Evolutionary conservation across 1,140 invertebrate species (phyloP).

Genomic region (Panulirus ornatus): DNA sequence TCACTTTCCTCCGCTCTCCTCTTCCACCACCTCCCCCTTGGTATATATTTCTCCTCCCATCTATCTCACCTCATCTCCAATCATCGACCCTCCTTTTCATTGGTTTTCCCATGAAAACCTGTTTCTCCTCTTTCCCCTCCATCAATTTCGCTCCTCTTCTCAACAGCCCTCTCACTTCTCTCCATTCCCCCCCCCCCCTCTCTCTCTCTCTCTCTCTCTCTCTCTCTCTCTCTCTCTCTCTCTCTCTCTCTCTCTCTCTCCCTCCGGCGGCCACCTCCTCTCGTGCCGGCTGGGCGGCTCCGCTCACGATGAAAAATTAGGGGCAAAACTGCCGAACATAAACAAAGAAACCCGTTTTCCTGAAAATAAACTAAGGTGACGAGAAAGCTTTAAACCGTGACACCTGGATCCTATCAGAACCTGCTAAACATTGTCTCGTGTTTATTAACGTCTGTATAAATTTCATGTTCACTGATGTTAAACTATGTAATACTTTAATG

Average conservation of each 20-base stretch:
- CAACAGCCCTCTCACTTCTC: too few species aligned
- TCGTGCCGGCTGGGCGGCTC: not conserved
- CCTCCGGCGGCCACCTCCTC: not conserved
- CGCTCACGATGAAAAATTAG: not conserved
- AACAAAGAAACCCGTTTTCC: not conserved
- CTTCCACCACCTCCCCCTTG: not conserved
- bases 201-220: not conserved
- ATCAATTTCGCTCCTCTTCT: not conserved
- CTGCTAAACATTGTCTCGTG: too few species aligned
- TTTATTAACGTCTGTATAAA: too few species aligned
- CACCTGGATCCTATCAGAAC: not conserved
- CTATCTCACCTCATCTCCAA: too few species aligned
- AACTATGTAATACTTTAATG: too few species aligned
- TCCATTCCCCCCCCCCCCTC: not conserved
- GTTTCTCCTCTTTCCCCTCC: not conserved
- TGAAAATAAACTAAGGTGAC: constrained; percentile 1
- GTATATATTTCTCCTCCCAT: too few species aligned
- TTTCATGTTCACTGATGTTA: too few species aligned
- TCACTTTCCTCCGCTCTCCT: not conserved
- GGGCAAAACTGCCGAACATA: not conserved
- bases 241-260: not conserved
- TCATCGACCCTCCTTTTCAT: too few species aligned
- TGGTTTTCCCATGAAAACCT: too few species aligned
- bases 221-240: not conserved
- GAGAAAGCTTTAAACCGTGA: not conserved